These are phyloP conservation scores for Acanthosepion esculentum DNA, from an alignment of 2,888 invertebrate species.

Conservation along the genomic window DNA sequence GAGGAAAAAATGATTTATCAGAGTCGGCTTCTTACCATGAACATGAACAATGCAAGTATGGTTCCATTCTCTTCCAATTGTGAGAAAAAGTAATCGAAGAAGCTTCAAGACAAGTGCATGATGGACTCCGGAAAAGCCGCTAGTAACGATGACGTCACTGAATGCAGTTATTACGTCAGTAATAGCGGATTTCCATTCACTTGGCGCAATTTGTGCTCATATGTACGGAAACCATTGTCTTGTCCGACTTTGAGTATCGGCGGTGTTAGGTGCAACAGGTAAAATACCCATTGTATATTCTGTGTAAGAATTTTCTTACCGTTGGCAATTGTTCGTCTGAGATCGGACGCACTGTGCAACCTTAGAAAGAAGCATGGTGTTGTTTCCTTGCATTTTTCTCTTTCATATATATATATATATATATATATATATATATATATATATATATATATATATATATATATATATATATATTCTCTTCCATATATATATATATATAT, in stretches of 20 bases:
- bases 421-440: not conserved
- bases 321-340: not conserved
- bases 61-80: not conserved
- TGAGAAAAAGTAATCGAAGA: not conserved
- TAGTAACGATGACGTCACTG: not conserved
- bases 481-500: not conserved
- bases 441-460: not conserved
- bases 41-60: not conserved
- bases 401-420: not conserved
- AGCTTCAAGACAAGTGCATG: not conserved
- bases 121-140: not conserved
- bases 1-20: not conserved
- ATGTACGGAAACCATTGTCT: not conserved
- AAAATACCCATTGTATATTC: not conserved
- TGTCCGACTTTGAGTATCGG: not conserved
- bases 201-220: not conserved
- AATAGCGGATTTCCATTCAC: not conserved
- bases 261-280: not conserved
- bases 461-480: not conserved
- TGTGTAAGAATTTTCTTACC: not conserved
- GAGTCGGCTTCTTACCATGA: not conserved
- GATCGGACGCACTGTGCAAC: not conserved
- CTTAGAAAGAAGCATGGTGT: not conserved
- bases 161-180: not conserved
- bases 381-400: not conserved